Percentiles rank a stretch among this genome's conserved stretches.
These are phyloP conservation scores for Pyralis farinalis DNA, from an alignment of 2,888 invertebrate genomes.

Conservation along the genomic window DNA sequence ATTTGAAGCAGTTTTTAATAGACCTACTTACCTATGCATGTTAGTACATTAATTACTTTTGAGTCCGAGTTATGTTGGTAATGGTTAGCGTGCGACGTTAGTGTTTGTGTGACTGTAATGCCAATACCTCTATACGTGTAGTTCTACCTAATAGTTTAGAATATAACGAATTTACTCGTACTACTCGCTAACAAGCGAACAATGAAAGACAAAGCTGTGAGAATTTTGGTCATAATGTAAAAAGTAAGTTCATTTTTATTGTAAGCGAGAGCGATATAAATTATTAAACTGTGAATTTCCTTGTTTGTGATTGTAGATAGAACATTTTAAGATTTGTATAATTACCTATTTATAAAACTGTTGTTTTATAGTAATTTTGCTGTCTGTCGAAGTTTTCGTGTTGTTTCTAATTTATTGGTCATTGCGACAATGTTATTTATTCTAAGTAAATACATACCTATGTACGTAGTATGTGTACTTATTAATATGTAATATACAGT, in stretches of 20 bases:
- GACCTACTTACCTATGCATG: too few species aligned
- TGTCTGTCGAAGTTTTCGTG: conserved; percentile 10
- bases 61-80: conserved; percentile 15
- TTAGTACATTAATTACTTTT: not conserved
- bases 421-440: conserved; percentile 21
- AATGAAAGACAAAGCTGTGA: conserved; percentile 82
- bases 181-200: conserved; percentile 72
- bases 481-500: conserved; percentile 3
- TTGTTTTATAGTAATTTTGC: conserved; percentile 16
- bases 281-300: conserved; percentile 41
- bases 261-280: conserved; percentile 56
- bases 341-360: conserved; percentile 24
- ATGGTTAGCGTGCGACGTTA: conserved; percentile 30
- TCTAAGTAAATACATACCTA: conserved; percentile 6
- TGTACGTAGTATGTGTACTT: conserved; percentile 11
- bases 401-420: conserved; percentile 15
- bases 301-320: conserved; percentile 46
- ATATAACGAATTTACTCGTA: conserved; percentile 75
- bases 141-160: conserved; percentile 65
- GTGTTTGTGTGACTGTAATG: conserved; percentile 42
- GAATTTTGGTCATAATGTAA: conserved; percentile 77
- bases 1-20: too few species aligned
- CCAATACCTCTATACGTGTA: conserved; percentile 54
- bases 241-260: conserved; percentile 71
- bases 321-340: conserved; percentile 34